These are phyloP conservation scores for Clupea harengus DNA, from an alignment of 2,113 vertebrate species.

Conservation along the genomic window DNA sequence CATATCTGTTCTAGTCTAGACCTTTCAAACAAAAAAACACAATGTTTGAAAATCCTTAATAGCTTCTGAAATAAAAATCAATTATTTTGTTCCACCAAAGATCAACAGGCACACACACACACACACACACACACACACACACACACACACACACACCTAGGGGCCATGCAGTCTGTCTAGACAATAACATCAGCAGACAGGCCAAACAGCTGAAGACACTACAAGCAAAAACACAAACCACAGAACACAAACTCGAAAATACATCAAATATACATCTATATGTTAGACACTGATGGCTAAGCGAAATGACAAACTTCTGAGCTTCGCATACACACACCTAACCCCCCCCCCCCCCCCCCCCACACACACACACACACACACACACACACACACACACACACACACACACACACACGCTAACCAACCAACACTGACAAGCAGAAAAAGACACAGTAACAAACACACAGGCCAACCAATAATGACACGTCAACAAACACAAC, in stretches of 20 bases:
- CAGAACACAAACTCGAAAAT: neutral
- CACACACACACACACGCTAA: neutral
- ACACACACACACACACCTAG: neutral
- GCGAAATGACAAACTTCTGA: neutral
- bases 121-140: neutral
- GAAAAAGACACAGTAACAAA: neutral
- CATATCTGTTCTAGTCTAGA: neutral
- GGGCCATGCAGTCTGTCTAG: neutral
- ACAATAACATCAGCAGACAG: neutral
- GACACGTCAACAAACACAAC: neutral
- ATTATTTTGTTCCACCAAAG: neutral
- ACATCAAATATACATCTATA: neutral
- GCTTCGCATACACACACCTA: neutral
- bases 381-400: conserved; percentile 2
- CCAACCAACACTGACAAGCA: neutral
- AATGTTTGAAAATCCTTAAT: neutral
- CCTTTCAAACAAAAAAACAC: neutral
- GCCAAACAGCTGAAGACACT: neutral
- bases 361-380: conserved; percentile 5
- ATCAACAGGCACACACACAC: neutral
- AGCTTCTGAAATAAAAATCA: neutral
- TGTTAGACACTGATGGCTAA: neutral
- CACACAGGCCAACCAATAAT: neutral
- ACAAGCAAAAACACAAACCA: neutral
- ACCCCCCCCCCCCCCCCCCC: no score